Percentiles rank a stretch among this genome's conserved stretches.
These are phyloP conservation scores for Steinernema carpocapsae DNA, from an alignment of 2,888 invertebrate genomes.

Conservation along the genomic window DNA sequence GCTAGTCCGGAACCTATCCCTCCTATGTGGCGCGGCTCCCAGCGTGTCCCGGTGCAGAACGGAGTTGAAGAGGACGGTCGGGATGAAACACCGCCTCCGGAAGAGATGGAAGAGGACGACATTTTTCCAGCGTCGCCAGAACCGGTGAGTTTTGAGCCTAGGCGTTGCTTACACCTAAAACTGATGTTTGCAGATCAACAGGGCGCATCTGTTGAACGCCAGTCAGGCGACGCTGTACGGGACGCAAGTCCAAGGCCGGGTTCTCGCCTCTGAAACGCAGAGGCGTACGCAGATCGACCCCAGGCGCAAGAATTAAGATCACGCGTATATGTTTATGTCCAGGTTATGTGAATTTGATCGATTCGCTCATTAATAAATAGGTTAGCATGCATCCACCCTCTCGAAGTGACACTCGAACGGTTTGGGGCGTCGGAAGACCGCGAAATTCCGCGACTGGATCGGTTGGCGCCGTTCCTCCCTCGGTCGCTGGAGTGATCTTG, in stretches of 20 bases:
- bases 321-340: too few species aligned
- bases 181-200: background rate
- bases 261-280: background rate
- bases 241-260: background rate
- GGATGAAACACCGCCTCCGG: background rate
- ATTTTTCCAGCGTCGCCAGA: background rate
- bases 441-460: background rate
- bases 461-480: too few species aligned
- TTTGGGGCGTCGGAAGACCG: background rate
- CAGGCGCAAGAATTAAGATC: too few species aligned
- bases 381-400: too few species aligned
- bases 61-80: conserved; percentile 1
- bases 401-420: background rate
- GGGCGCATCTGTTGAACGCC: background rate
- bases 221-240: background rate
- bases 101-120: background rate
- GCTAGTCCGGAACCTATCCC: background rate
- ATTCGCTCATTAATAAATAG: too few species aligned
- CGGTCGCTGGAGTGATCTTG: background rate
- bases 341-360: too few species aligned
- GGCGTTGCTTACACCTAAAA: background rate
- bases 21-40: background rate
- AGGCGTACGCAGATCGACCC: background rate
- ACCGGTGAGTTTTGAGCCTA: background rate
- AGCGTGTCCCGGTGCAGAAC: background rate